A percentile compares a stretch with the other conserved stretches of the same genome.
Conservation (phyloP, 2,797 vertebrate species). For the Luscinia megarhynchos region DNA sequence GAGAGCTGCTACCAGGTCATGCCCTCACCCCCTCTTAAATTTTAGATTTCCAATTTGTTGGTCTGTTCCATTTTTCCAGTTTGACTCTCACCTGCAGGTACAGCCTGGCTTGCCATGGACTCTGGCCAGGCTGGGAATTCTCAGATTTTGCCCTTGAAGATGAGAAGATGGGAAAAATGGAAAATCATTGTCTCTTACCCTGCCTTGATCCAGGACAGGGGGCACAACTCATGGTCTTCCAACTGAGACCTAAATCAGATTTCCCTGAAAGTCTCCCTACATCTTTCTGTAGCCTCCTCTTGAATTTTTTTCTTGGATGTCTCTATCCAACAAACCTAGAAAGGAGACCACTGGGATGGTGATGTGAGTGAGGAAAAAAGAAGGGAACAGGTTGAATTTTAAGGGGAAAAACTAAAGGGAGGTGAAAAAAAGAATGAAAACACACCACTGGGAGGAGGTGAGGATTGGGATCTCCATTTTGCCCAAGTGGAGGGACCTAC, state of each 20-base stretch:
- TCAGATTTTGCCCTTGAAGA: background rate
- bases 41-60: background rate
- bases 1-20: background rate
- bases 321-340: rapidly evolving
- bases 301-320: background rate
- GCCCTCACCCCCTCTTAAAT: background rate
- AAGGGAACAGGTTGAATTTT: background rate
- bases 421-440: background rate
- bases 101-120: background rate
- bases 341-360: background rate
- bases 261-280: background rate
- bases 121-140: background rate
- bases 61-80: background rate
- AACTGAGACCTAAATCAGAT: background rate
- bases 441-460: background rate
- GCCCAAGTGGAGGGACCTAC: background rate
- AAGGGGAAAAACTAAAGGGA: background rate
- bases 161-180: background rate
- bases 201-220: background rate
- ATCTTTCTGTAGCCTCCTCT: background rate
- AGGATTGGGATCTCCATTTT: background rate
- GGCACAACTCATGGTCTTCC: background rate
- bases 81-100: background rate
- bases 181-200: background rate
- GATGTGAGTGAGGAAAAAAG: background rate